A percentile compares a stretch with the other conserved stretches of the same genome.
phyloP scores from a whole-genome alignment of 2,797 vertebrate genomes.

The Clamator glandarius region DNA sequence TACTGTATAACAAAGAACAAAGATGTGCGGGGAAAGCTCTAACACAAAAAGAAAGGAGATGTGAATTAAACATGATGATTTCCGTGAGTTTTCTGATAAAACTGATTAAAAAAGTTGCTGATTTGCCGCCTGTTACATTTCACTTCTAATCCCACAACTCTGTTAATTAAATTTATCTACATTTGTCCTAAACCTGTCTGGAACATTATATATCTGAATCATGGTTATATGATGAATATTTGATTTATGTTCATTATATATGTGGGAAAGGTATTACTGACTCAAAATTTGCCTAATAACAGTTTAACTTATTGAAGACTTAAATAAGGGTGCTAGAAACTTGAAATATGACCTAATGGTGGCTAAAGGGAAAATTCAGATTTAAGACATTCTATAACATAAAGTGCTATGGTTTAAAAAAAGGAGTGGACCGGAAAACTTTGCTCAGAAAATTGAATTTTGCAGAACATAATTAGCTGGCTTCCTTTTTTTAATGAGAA shows the following conservation, averaged over 20 bases:
- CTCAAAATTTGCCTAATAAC: not conserved
- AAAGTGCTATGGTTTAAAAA: constrained; percentile 14
- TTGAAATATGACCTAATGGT: constrained; percentile 33
- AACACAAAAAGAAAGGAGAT: not conserved
- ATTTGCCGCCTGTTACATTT: not conserved
- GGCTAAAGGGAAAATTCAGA: constrained; percentile 21
- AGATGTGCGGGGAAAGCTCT: not conserved
- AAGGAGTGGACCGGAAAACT: constrained; percentile 4
- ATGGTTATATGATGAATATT: not conserved
- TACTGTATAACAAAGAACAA: not conserved
- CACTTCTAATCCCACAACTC: not conserved
- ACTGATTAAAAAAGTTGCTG: not conserved
- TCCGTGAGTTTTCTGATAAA: not conserved
- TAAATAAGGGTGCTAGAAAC: constrained; percentile 28
- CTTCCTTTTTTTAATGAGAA: not conserved
- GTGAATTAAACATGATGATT: not conserved
- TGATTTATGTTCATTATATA: constrained; percentile 32
- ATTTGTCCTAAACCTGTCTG: not conserved
- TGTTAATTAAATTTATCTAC: not conserved
- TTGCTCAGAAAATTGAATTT: constrained; percentile 34
- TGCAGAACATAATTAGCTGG: constrained; percentile 1
- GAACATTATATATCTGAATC: not conserved
- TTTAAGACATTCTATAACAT: not conserved
- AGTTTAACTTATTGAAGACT: constrained; percentile 12
- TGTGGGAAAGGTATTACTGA: constrained; percentile 21